A percentile compares a stretch with the other conserved stretches of the same genome.
Conservation (phyloP, 37 sponge, comb jelly and placozoan species). For the Cladorhizidae sp. region DNA sequence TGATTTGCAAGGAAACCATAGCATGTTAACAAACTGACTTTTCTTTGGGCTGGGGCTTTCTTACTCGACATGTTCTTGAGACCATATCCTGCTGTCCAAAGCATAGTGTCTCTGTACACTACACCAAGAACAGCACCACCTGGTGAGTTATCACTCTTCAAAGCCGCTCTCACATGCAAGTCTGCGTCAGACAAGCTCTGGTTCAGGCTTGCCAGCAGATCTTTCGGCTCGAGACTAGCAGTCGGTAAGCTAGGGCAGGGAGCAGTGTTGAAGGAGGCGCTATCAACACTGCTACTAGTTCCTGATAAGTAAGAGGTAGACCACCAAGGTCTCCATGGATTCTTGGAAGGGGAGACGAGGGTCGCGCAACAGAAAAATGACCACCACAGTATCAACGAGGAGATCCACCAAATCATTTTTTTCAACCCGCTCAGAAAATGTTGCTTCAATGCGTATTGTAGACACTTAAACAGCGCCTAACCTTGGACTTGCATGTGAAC, state of each 20-base stretch:
- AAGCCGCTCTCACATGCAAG: slow-evolving; percentile 14
- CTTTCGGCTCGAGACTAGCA: neutral
- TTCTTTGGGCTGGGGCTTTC: too few species aligned
- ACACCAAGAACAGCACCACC: slow-evolving; percentile 66
- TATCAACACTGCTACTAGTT: too few species aligned
- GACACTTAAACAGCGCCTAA: too few species aligned
- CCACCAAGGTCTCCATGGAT: too few species aligned
- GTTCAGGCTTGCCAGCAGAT: slow-evolving; percentile 11
- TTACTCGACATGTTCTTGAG: slow-evolving; percentile 46
- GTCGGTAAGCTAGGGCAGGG: slow-evolving; percentile 25
- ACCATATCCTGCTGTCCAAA: slow-evolving; percentile 67
- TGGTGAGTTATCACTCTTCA: slow-evolving; percentile 31
- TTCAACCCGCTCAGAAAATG: too few species aligned
- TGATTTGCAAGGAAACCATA: neutral
- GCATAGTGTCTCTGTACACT: slow-evolving; percentile 55
- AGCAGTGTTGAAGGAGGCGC: neutral
- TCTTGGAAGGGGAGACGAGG: too few species aligned
- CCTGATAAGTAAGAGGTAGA: too few species aligned
- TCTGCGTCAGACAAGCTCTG: slow-evolving; percentile 14
- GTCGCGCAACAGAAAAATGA: too few species aligned
- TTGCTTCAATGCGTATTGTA: too few species aligned
- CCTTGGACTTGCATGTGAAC: too few species aligned
- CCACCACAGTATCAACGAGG: too few species aligned
- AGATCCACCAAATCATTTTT: too few species aligned
- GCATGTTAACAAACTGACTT: neutral